A percentile compares a stretch with the other conserved stretches of the same genome.
phyloP scores from a whole-genome alignment of 2,797 vertebrate genomes.

The Selene dorsalis region DNA sequence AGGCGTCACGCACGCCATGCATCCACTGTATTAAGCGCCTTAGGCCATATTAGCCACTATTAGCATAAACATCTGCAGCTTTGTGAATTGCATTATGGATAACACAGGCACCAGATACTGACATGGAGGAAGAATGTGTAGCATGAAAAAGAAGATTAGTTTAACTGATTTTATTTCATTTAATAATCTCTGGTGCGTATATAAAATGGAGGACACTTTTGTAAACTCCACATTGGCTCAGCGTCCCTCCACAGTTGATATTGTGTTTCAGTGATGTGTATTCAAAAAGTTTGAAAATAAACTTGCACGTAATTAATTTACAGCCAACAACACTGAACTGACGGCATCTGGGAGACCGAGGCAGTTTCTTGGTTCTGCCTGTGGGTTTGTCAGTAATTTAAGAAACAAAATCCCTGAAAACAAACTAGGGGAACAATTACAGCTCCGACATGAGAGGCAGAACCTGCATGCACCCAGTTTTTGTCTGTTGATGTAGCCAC shows the following conservation, averaged over 20 bases:
- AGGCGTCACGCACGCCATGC: too few relatives aligned
- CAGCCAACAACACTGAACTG: background rate
- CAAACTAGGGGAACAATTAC: background rate
- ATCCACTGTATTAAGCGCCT: too few relatives aligned
- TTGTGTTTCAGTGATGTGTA: background rate
- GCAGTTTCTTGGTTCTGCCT: background rate
- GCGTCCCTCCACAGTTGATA: background rate
- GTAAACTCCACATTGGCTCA: background rate
- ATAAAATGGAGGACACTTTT: background rate
- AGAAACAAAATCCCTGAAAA: slow-evolving; percentile 10
- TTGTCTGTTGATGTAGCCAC: slow-evolving; percentile 3
- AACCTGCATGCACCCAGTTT: background rate
- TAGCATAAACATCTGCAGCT: background rate
- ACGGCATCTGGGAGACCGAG: slow-evolving; percentile 2
- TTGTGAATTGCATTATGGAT: background rate
- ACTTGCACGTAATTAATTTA: background rate
- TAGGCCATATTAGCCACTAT: too few relatives aligned
- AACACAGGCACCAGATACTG: background rate
- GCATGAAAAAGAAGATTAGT: background rate
- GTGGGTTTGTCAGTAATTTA: slow-evolving; percentile 10
- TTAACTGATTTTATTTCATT: background rate
- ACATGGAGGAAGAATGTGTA: background rate
- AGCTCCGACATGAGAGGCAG: background rate
- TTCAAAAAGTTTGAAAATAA: background rate
- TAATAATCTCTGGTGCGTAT: background rate